phyloP scores from a whole-genome alignment of 2,797 vertebrate species.

The Characodon lateralis region DNA sequence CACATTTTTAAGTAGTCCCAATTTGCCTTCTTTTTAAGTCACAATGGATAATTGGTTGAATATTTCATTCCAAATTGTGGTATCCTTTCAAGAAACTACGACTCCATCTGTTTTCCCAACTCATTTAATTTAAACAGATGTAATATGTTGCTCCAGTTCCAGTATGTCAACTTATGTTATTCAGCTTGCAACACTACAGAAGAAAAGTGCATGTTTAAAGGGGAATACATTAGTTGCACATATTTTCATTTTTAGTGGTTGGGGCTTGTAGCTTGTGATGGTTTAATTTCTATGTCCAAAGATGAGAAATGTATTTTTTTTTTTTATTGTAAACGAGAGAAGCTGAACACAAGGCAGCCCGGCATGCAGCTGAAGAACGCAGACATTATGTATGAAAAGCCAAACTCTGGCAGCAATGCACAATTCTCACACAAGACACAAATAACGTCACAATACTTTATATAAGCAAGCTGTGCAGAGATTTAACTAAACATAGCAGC shows the following conservation, averaged over 20 bases:
- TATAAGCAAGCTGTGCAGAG: background rate
- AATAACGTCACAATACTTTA: background rate
- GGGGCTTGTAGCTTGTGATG: background rate
- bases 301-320: background rate
- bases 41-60: background rate
- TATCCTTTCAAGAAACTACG: background rate
- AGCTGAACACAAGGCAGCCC: too few relatives aligned
- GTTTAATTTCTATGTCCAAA: background rate
- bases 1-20: background rate
- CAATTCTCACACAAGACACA: background rate
- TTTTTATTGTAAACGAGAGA: background rate
- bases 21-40: background rate
- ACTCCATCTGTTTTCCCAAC: background rate
- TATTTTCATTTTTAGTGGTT: background rate
- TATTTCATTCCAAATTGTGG: background rate
- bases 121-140: background rate
- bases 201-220: too few relatives aligned
- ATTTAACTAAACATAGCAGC: background rate
- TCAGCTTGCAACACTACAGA: too few relatives aligned
- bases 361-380: background rate
- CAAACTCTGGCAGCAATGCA: background rate
- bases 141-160: too few relatives aligned
- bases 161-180: too few relatives aligned
- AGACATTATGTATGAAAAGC: too few relatives aligned
- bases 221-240: too few relatives aligned